A percentile compares a stretch with the other conserved stretches of the same genome.
Conservation (phyloP, 2,797 vertebrate species). For the Smutsia temminckii region DNA sequence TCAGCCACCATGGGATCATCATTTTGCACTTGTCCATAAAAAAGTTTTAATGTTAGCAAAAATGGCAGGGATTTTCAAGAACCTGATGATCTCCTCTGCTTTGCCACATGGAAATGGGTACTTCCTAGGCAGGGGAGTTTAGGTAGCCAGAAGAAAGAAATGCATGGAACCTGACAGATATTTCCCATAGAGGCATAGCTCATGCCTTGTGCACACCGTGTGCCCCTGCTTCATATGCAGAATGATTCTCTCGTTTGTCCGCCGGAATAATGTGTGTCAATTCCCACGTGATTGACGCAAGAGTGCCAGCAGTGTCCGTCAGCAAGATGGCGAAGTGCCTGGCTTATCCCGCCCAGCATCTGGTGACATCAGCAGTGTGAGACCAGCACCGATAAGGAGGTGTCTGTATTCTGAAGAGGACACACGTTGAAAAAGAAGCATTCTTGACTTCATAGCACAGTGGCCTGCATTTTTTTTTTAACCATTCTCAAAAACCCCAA, state of each 20-base stretch:
- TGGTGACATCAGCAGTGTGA: background rate
- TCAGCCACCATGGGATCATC: conserved; percentile 15
- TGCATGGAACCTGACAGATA: background rate
- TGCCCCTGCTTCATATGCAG: background rate
- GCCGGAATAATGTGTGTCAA: background rate
- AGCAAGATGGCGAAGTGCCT: background rate
- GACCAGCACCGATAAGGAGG: background rate
- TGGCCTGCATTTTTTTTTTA: background rate
- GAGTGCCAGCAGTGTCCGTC: background rate
- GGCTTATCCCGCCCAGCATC: background rate
- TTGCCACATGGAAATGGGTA: background rate
- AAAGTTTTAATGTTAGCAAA: background rate
- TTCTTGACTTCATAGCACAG: background rate
- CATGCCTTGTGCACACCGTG: too few species aligned
- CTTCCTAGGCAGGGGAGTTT: background rate
- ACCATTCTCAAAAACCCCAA: background rate
- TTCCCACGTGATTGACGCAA: background rate
- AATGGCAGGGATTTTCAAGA: background rate
- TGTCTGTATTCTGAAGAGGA: background rate
- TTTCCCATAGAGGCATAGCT: background rate
- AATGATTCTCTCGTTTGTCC: background rate
- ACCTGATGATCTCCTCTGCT: background rate
- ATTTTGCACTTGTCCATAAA: conserved; percentile 8
- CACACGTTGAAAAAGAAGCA: background rate
- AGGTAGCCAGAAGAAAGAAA: background rate